phyloP scores from a whole-genome alignment of 92 coral and sea anemone genomes.

The Zoanthus solanderi region DNA sequence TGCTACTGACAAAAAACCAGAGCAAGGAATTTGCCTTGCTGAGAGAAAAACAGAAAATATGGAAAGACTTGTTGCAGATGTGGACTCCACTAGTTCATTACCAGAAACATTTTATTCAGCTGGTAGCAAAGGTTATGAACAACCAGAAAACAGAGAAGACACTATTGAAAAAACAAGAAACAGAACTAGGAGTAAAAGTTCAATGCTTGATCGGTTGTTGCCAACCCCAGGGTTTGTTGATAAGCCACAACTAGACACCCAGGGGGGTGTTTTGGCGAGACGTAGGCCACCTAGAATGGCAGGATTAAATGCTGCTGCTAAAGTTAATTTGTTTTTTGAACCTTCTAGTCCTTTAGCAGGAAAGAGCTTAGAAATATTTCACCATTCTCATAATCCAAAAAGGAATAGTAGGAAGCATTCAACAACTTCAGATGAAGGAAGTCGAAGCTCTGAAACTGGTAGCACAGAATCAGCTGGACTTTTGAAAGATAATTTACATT shows the following conservation, averaged over 20 bases:
- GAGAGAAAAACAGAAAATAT: conserved; percentile 26
- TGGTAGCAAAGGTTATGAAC: conserved; percentile 57
- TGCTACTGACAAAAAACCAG: conserved; percentile 5
- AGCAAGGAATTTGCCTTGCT: conserved; percentile 11
- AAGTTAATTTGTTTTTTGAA: conserved; percentile 91
- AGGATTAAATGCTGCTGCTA: conserved; percentile 98
- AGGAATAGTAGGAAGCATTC: conserved; percentile 55
- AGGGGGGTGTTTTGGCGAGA: conserved; percentile 79
- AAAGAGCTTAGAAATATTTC: conserved; percentile 85
- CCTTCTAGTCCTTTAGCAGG: conserved; percentile 99
- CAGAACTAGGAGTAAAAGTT: conserved; percentile 68
- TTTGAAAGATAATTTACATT: conserved; percentile 44
- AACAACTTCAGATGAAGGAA: conserved; percentile 47
- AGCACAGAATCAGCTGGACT: conserved; percentile 56
- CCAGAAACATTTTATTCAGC: conserved; percentile 43
- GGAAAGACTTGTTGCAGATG: conserved; percentile 50
- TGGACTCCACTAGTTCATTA: conserved; percentile 21
- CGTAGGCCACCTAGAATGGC: conserved; percentile 96
- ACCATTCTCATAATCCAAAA: conserved; percentile 69
- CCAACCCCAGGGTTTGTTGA: conserved; percentile 99
- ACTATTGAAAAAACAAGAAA: conserved; percentile 62
- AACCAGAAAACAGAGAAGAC: conserved; percentile 40
- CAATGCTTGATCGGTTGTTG: conserved; percentile 91
- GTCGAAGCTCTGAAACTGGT: conserved; percentile 52
- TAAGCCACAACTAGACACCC: conserved; percentile 80